Percentiles rank a stretch among this genome's conserved stretches.
Evolutionary conservation across 2,797 vertebrate genomes (phyloP).

Genomic region (Podarcis lilfordi): DNA sequence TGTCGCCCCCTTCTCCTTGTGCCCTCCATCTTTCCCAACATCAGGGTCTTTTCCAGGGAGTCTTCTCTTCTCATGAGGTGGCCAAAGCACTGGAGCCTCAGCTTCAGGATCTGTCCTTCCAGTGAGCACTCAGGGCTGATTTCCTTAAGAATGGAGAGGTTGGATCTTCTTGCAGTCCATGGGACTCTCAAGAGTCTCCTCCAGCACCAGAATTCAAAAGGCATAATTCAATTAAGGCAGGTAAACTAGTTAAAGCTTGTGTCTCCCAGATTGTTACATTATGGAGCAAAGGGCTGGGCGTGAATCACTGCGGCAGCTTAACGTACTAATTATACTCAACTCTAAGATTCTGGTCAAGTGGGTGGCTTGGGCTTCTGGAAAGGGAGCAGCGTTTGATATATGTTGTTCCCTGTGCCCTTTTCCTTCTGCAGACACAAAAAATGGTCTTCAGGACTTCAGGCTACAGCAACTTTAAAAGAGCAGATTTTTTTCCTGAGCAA

Average conservation of each 20-base stretch:
- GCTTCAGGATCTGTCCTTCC: no score
- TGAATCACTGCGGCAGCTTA: background rate
- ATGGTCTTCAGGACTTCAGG: background rate
- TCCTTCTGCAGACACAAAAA: background rate
- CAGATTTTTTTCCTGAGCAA: constrained; percentile 32
- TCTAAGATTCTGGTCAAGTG: background rate
- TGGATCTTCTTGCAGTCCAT: no score
- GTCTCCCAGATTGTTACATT: background rate
- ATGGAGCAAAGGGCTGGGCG: background rate
- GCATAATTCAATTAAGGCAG: background rate
- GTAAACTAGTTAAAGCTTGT: background rate
- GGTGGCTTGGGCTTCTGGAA: background rate
- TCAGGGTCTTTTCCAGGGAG: no score
- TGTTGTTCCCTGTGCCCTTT: background rate
- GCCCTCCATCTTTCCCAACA: no score
- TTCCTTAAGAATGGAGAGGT: no score
- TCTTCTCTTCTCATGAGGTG: no score
- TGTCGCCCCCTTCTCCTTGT: no score
- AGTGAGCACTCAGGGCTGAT: no score
- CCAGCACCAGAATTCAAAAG: no score
- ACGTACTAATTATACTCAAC: background rate
- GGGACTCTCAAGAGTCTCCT: no score
- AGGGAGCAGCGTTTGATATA: background rate
- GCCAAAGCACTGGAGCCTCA: no score
- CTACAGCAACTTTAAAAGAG: background rate